Base-by-base conservation (phyloP, 1,140 invertebrate species). In the Heterodera schachtii region DNA sequence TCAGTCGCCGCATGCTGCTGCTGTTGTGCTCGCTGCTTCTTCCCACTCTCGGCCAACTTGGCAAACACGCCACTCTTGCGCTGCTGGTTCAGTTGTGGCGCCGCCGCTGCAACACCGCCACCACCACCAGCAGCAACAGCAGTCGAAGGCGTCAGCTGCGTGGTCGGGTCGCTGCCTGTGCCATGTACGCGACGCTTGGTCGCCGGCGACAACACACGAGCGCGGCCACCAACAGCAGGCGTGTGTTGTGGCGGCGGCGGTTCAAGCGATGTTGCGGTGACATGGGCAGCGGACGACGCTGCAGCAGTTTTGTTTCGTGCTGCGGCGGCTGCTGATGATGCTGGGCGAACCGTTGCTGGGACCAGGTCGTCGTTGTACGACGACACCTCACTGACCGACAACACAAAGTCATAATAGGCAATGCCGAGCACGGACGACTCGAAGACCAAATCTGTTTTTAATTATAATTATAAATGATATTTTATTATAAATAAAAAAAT, bases 371-470 rank as follows among this genome's bases (percentile, higher is more conserved):
- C 69, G 3, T 11, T 11, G 9, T 4, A 41, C 6, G 69, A 41
- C 5, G 81, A 46, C 7, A 81, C 46, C 60, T 73, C 46, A 43
- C 82, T 70, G 43, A 83, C 64, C 2, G 87, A 89, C 13, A 87
- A 57, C 31, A 87, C 80, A 73, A 79, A 87, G 66, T 88, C 86
- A 67, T 88, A 87, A 57, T 88, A 88, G 60, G 82, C 79, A 49
- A 85, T 75, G 11, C 87, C 85, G 43, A 73, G 76, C 41, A 74
- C 52, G 60, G 49, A 78, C 6, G 79, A 77, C 64, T 79, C 79
- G 69, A 80, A 80, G 21, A 80, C 71, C 44, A 80, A 67, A 49
- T 80, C 79, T 69, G 31, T 67, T 67, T 67, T 67, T 67, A 21
- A 67, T n/a, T n/a, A 67, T 67, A 67, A 67, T 31, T 31, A 31